phyloP scores from a whole-genome alignment of 1,140 invertebrate species.

The Listronotus bonariensis region DNA sequence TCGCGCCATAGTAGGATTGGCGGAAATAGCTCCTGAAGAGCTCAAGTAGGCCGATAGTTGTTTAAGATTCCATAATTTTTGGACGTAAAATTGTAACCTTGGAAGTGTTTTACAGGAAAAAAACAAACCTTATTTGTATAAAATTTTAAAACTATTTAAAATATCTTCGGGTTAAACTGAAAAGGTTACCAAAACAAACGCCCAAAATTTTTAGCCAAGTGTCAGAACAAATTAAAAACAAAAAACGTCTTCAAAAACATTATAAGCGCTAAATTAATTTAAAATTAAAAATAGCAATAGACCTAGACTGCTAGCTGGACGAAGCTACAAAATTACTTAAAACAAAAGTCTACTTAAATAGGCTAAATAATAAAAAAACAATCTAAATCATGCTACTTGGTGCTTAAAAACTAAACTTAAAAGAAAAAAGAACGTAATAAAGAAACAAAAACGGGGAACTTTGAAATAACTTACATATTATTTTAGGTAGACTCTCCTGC shows the following conservation, averaged over 20 bases:
- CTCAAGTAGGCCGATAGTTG: too few relatives aligned
- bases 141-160: too few relatives aligned
- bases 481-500: slow-evolving; percentile 52
- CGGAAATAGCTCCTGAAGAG: too few relatives aligned
- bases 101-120: too few relatives aligned
- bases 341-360: slow-evolving; percentile 27
- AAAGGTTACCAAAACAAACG: too few relatives aligned
- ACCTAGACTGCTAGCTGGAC: slow-evolving; percentile 22
- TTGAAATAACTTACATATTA: slow-evolving; percentile 52
- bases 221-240: too few relatives aligned
- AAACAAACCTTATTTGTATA: too few relatives aligned
- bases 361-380: slow-evolving; percentile 37
- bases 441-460: slow-evolving; percentile 11
- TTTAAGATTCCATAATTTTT: too few relatives aligned
- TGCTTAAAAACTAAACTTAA: slow-evolving; percentile 47
- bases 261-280: slow-evolving; percentile 40
- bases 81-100: too few relatives aligned
- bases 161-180: too few relatives aligned
- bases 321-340: slow-evolving; percentile 42
- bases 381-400: slow-evolving; percentile 46
- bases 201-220: slow-evolving; percentile 2
- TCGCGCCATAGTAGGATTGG: too few relatives aligned
- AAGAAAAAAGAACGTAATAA: slow-evolving; percentile 36
- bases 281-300: slow-evolving; percentile 32
- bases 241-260: slow-evolving; percentile 38